Percentiles rank a stretch among this genome's conserved stretches.
phyloP scores from a whole-genome alignment of 2,888 invertebrate genomes.

The Lathronympha strigana region DNA sequence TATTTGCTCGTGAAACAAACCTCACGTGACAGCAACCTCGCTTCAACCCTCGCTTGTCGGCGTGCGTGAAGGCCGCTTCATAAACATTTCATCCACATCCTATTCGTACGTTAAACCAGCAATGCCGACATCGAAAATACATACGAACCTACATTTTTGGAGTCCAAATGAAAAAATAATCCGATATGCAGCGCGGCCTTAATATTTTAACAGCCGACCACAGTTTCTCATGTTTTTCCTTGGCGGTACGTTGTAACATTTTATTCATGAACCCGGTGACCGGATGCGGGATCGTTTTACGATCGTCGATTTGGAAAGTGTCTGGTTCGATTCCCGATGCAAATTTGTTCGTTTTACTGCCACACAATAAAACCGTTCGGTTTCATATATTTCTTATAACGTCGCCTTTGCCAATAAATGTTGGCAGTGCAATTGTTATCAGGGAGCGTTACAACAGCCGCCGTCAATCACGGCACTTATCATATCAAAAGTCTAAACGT shows the following conservation, averaged over 20 bases:
- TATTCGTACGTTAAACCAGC: slow-evolving; percentile 35
- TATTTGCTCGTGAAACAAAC: slow-evolving; percentile 18
- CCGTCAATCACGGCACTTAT: background rate
- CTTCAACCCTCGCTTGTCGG: background rate
- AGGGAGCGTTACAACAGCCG: slow-evolving; percentile 49
- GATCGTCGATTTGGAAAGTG: slow-evolving; percentile 72
- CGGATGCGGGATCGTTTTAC: slow-evolving; percentile 70
- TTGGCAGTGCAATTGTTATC: slow-evolving; percentile 63
- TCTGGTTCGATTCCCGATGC: slow-evolving; percentile 72
- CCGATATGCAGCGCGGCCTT: slow-evolving; percentile 44
- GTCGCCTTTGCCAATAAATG: slow-evolving; percentile 60
- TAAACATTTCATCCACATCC: slow-evolving; percentile 32
- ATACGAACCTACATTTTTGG: slow-evolving; percentile 34
- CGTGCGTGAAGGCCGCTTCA: slow-evolving; percentile 22
- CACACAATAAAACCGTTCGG: slow-evolving; percentile 68
- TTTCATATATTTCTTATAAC: slow-evolving; percentile 57
- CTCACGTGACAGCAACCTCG: slow-evolving; percentile 23
- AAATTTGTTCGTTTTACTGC: slow-evolving; percentile 71
- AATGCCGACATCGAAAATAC: slow-evolving; percentile 38
- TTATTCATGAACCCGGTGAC: slow-evolving; percentile 74
- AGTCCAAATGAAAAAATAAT: slow-evolving; percentile 39
- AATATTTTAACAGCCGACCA: slow-evolving; percentile 53
- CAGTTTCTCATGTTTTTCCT: slow-evolving; percentile 46
- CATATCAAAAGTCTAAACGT: background rate
- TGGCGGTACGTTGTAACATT: slow-evolving; percentile 49